Evolutionary conservation across 2,113 vertebrate genomes (phyloP).

Genomic region (Oryctolagus cuniculus): DNA sequence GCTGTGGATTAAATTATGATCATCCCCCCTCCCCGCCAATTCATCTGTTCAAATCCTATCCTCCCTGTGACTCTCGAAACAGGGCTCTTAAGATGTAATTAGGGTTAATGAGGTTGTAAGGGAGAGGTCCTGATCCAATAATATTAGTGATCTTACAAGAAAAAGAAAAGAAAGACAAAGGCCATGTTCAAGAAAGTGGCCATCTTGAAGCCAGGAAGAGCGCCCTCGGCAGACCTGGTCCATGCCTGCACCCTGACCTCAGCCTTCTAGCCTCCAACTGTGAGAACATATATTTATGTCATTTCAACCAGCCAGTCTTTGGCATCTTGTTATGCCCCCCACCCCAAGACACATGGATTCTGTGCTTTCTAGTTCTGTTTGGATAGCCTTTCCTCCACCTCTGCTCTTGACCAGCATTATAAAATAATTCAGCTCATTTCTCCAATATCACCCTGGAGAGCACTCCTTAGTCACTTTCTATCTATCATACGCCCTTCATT

Average conservation of each 20-base stretch:
- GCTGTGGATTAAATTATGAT: neutral
- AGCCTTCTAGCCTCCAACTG: neutral
- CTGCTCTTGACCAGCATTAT: neutral
- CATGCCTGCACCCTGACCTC: neutral
- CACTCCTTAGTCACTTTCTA: neutral
- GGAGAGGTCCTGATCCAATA: neutral
- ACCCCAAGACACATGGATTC: neutral
- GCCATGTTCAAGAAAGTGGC: neutral
- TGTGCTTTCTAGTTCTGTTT: neutral
- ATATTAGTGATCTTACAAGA: neutral
- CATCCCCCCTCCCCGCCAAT: neutral
- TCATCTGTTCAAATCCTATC: neutral
- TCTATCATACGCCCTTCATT: neutral
- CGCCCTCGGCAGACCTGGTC: no score
- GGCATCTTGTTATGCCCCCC: neutral
- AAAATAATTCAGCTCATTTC: neutral
- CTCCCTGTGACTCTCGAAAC: neutral
- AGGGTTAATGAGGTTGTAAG: neutral
- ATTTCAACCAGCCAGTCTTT: neutral
- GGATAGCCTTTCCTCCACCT: neutral
- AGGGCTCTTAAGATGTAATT: neutral
- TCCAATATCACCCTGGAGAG: neutral
- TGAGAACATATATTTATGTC: neutral
- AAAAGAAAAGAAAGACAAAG: neutral
- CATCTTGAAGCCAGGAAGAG: neutral